phyloP scores from a whole-genome alignment of 1,140 invertebrate species.

The Asobara japonica region DNA sequence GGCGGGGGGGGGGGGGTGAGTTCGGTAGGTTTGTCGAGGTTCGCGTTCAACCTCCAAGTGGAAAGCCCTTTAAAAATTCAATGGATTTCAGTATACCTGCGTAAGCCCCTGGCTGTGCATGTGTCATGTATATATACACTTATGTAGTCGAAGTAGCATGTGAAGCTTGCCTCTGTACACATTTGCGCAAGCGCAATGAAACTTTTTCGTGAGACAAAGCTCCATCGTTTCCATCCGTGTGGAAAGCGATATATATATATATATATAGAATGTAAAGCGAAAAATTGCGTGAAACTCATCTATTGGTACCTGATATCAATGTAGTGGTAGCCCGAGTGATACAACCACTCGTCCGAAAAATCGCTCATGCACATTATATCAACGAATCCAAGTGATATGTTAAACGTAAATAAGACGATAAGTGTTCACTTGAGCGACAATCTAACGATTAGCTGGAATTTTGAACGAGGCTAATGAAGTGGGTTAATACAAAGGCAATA shows the following conservation, averaged over 20 bases:
- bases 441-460: too few species aligned
- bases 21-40: conserved; percentile 7
- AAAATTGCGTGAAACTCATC: not conserved
- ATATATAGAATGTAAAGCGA: not conserved
- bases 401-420: conserved; percentile 24
- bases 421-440: conserved; percentile 23
- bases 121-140: too few species aligned
- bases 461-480: too few species aligned
- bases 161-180: not conserved
- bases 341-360: not conserved
- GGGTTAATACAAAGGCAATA: not conserved
- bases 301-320: not conserved
- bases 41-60: conserved; percentile 37
- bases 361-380: not conserved
- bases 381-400: conserved; percentile 24
- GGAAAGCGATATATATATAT: not conserved
- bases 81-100: conserved; percentile 17
- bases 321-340: not conserved
- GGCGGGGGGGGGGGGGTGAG: not conserved
- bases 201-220: conserved; percentile 24
- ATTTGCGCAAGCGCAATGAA: conserved; percentile 21
- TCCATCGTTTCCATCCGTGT: not conserved
- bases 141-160: too few species aligned
- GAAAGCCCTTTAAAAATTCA: conserved; percentile 41
- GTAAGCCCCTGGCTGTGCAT: not conserved